Conservation (phyloP, 35 echinoderm and acorn worm species). For the Heliocidaris erythrogramma region DNA sequence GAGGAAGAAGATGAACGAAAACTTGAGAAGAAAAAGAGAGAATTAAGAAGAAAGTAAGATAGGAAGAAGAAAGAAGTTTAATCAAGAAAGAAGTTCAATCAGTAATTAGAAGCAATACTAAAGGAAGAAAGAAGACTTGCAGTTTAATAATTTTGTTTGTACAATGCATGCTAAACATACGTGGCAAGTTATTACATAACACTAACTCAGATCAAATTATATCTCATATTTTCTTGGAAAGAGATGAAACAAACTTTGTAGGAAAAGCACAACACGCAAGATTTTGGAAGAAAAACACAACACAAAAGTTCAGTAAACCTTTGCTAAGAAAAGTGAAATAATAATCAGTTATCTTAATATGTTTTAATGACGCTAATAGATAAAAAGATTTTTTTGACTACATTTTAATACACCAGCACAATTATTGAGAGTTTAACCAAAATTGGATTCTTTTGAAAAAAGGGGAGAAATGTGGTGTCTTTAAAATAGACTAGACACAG, state of each 20-base stretch:
- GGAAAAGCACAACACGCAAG: not conserved
- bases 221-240: not conserved
- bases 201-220: not conserved
- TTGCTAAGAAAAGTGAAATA: not conserved
- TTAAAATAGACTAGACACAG: no score
- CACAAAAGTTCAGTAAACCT: conserved; percentile 11
- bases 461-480: no score
- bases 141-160: not conserved
- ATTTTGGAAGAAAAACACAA: not conserved
- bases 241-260: not conserved
- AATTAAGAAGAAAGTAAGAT: no score
- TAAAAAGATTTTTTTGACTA: not conserved
- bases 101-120: not conserved
- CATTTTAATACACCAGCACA: not conserved
- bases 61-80: not conserved
- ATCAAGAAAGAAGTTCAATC: not conserved
- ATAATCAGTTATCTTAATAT: not conserved
- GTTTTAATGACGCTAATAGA: not conserved
- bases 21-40: no score
- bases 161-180: conserved; percentile 27
- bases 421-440: not conserved
- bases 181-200: conserved; percentile 1
- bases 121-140: conserved; percentile 28
- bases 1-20: no score
- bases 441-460: conserved; percentile 22